Base-by-base conservation (phyloP, 2,797 vertebrate species). In the Crypturellus tataupa region DNA sequence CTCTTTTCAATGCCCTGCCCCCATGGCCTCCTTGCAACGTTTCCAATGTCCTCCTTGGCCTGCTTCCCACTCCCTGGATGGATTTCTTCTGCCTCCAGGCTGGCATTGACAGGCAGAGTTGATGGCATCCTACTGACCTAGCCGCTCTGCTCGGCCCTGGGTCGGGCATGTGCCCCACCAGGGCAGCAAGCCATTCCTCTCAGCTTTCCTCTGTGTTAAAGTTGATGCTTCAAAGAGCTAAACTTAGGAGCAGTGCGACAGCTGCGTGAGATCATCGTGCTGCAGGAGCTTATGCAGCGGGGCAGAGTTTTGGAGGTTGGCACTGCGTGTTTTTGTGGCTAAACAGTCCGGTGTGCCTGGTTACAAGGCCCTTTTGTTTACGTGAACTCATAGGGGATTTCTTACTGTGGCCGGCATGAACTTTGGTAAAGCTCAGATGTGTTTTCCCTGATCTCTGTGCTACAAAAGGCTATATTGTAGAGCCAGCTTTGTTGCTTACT, bases 281-380 rank as follows among this genome's bases (percentile, higher is more conserved):
- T 71, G 80, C 44, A 75, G 44, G 60, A 92, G 88, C 64, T 95
- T 89, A 82, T 49, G 56, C 92, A 82, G 68, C 0, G 0, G 35
- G 25, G 18, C 25, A 49, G 6, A 46, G 75, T 88, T 93, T 75
- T 86, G 86, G 93, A 95, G 95, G 79, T 71, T 85, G 86, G 93
- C 78, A 73, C 64, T 24, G 39, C 23, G 8, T 90, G 71, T 82
- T 94, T 91, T 67, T 60, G 62, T 37, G 60, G 83, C 73, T 79
- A 71, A 95, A 89, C 47, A 71, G 39, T 64, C 78, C 73, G 23
- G 46, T 81, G 63, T 87, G 90, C 90, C 81, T 94, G 62, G 78
- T 93, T 87, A 93, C 92, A 89, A 90, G 55, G 69, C 10, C 47
- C 63, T 93, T 90, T 80, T 94, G 86, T 94, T 93, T 93, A 71